Conservation (phyloP, 2,888 invertebrate species). For the Eueremaeus valkanovi region DNA sequence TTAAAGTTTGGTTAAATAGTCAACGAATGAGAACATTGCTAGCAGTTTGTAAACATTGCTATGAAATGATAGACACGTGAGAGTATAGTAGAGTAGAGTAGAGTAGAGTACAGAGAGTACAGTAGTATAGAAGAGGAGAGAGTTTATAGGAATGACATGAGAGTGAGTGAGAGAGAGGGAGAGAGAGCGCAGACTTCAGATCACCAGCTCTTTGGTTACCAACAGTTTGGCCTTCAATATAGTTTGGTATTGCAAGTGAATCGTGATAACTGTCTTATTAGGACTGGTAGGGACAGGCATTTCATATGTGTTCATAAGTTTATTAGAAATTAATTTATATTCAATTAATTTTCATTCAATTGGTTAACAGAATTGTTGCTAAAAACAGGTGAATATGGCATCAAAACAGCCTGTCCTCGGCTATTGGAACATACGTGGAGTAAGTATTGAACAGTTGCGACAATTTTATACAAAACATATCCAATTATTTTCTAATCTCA, state of each 20-base stretch:
- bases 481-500: no score
- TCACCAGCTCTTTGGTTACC: slow-evolving; percentile 20
- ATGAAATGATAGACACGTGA: slow-evolving; percentile 17
- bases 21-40: not conserved
- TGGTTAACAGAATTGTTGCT: not conserved
- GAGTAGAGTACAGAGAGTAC: no score
- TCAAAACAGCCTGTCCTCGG: slow-evolving; percentile 45
- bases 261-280: slow-evolving; percentile 16
- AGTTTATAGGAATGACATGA: not conserved
- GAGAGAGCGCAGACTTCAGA: slow-evolving; percentile 22
- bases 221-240: slow-evolving; percentile 19
- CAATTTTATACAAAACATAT: no score
- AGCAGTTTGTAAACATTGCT: slow-evolving; percentile 6
- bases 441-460: slow-evolving; percentile 39
- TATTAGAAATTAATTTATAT: not conserved
- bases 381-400: not conserved
- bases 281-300: not conserved
- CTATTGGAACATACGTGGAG: slow-evolving; percentile 51
- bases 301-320: not conserved
- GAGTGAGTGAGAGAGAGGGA: not conserved
- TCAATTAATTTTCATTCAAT: no score
- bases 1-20: not conserved
- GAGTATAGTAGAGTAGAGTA: not conserved
- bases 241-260: not conserved
- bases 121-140: no score